phyloP scores from a whole-genome alignment of 2,797 vertebrate genomes.

The Apogon talboti region DNA sequence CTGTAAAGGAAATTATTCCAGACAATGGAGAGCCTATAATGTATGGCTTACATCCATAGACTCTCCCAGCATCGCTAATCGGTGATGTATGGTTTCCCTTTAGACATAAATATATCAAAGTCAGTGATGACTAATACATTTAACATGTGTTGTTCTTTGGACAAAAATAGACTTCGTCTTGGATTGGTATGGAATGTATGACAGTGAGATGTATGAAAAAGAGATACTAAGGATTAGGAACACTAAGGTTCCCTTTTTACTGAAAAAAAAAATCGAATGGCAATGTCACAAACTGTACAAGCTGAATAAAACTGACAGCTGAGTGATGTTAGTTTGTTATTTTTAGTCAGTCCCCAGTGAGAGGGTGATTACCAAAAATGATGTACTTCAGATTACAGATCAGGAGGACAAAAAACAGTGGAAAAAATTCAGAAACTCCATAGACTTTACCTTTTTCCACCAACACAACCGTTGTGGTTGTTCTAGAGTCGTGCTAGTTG shows the following conservation, averaged over 20 bases:
- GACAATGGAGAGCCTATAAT: conserved; percentile 23
- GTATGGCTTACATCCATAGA: conserved; percentile 20
- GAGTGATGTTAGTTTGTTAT: conserved; percentile 13
- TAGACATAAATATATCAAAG: conserved; percentile 38
- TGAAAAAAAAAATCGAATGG: conserved; percentile 28
- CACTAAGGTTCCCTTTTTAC: conserved; percentile 3
- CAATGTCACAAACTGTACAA: conserved; percentile 20
- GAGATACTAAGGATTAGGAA: conserved; percentile 18
- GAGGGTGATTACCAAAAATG: conserved; percentile 26
- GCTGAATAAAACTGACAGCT: conserved; percentile 20
- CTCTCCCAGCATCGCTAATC: conserved; percentile 29
- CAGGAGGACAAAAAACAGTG: neutral
- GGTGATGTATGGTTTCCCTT: conserved; percentile 37
- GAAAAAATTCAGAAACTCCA: too few relatives aligned
- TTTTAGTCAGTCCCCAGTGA: neutral
- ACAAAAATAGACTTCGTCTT: conserved; percentile 39
- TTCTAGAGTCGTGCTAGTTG: too few relatives aligned
- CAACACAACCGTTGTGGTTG: too few relatives aligned
- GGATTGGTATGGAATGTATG: conserved; percentile 12
- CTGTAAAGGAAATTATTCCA: conserved; percentile 43
- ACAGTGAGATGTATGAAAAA: conserved; percentile 24
- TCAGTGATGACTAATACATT: conserved; percentile 29
- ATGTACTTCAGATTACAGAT: conserved; percentile 33
- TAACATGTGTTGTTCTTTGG: conserved; percentile 48
- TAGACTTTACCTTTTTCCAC: too few relatives aligned